Percentiles rank a stretch among this genome's conserved stretches.
Conservation (phyloP, 2,888 invertebrate species). For the Spodoptera picta region DNA sequence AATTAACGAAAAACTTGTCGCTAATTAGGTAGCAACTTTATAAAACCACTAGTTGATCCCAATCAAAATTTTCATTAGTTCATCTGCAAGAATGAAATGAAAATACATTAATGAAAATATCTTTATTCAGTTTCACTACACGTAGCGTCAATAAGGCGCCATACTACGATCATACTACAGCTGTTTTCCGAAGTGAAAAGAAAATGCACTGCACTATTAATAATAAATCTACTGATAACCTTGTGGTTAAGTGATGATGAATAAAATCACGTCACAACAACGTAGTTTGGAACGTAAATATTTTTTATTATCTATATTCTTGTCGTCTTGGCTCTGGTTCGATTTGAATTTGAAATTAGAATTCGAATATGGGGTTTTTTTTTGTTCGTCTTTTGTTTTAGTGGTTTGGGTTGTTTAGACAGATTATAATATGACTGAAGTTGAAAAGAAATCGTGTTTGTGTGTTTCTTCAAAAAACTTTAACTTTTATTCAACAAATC, state of each 20-base stretch:
- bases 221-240: slow-evolving; percentile 42
- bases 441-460: too few species aligned
- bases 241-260: slow-evolving; percentile 25
- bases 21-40: too few species aligned
- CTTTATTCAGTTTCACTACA: slow-evolving; percentile 7
- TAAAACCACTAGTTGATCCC: too few species aligned
- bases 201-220: slow-evolving; percentile 17
- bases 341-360: not conserved
- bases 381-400: too few species aligned
- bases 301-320: slow-evolving; percentile 6
- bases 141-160: slow-evolving; percentile 6
- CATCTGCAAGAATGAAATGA: too few species aligned
- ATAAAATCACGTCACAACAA: slow-evolving; percentile 16
- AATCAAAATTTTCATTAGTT: too few species aligned
- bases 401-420: too few species aligned
- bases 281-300: slow-evolving; percentile 3
- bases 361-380: too few species aligned
- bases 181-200: slow-evolving; percentile 44
- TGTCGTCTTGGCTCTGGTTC: not conserved
- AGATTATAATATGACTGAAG: not conserved
- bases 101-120: not conserved
- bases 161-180: slow-evolving; percentile 3
- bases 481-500: too few species aligned
- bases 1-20: too few species aligned
- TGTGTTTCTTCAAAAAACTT: too few species aligned